A percentile compares a stretch with the other conserved stretches of the same genome.
Evolutionary conservation across 2,113 vertebrate genomes (phyloP).

Genomic region (Sturnira hondurensis): DNA sequence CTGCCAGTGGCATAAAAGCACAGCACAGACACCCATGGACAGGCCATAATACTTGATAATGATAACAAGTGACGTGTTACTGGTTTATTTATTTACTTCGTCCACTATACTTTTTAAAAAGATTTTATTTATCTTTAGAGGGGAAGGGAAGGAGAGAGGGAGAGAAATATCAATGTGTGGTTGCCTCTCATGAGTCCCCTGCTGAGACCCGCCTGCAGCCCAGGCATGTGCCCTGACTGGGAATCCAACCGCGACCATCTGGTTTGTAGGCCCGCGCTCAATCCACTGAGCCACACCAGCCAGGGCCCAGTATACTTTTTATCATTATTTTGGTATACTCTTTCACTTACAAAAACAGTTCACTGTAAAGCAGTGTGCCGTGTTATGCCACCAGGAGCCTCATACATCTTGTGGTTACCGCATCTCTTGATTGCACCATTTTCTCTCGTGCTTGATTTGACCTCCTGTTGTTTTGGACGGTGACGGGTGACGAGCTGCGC

Average conservation of each 20-base stretch:
- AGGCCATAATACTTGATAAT: accelerated
- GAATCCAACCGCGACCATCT: too few relatives aligned
- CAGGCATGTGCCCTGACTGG: too few relatives aligned
- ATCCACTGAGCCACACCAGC: too few relatives aligned
- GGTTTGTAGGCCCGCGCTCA: too few relatives aligned
- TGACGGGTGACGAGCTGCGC: neutral
- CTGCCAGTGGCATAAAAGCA: neutral
- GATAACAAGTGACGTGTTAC: neutral
- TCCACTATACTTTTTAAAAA: too few relatives aligned
- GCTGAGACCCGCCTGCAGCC: too few relatives aligned
- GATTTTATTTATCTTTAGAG: too few relatives aligned
- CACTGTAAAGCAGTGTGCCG: neutral
- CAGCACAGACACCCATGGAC: neutral
- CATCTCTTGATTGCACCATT: neutral
- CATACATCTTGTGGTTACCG: accelerated
- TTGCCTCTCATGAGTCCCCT: too few relatives aligned
- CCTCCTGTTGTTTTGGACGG: neutral
- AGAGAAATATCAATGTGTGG: too few relatives aligned
- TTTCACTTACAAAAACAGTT: neutral
- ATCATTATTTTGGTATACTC: neutral
- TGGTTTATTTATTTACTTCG: neutral
- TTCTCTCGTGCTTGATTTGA: neutral
- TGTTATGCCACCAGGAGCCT: neutral
- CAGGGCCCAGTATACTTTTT: too few relatives aligned
- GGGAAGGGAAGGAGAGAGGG: too few relatives aligned